Evolutionary conservation across 2,888 invertebrate species (phyloP), one percentile per base, ranked within the genome.

Genomic region (Epirrita christyi): DNA sequence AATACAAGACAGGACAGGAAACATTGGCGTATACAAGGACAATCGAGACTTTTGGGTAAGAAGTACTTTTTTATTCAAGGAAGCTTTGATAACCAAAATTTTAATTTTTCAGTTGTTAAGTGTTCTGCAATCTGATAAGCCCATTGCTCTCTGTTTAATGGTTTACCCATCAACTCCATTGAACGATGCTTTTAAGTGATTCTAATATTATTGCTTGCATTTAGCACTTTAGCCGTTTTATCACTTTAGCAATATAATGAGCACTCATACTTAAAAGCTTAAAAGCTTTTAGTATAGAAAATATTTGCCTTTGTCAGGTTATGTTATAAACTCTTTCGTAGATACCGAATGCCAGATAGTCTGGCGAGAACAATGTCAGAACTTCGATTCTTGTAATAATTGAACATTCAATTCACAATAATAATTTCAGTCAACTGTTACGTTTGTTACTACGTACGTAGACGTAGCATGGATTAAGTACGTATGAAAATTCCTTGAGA

Each of bases 221-320:
- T 40, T 41, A 44, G 40, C 45, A 44, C 34, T 58, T n/a, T 28
- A 40, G 34, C 36, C 8, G 11, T 32, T 54, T 53, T 49, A 58
- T 49, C 45, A 45, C 37, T 42, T 45, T 6, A 53, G 36, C 14
- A 50, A 46, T 47, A 51, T 34, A 59, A 14, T 34, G 34, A 34
- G 43, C 51, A 55, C 51, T 53, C 41, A 40, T 29, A 29, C 11
- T 40, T 55, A 59, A 55, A 51, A 45, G 28, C 21, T 38, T 55
- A 47, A 40, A 52, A 43, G 47, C 52, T 48, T 37, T 52, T 21
- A 11, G 38, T 41, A 28, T 29, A 6, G 13, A 46, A 40, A 34
- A 2, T 48, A 29, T 40, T 29, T 27, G 8, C 9, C 8, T 47
- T 37, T 37, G 36, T 36, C 44, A 32, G 14, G 44, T 34, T 44